Evolutionary conservation across 2,888 invertebrate genomes (phyloP).

Genomic region (Pristionchus fissidentatus): DNA sequence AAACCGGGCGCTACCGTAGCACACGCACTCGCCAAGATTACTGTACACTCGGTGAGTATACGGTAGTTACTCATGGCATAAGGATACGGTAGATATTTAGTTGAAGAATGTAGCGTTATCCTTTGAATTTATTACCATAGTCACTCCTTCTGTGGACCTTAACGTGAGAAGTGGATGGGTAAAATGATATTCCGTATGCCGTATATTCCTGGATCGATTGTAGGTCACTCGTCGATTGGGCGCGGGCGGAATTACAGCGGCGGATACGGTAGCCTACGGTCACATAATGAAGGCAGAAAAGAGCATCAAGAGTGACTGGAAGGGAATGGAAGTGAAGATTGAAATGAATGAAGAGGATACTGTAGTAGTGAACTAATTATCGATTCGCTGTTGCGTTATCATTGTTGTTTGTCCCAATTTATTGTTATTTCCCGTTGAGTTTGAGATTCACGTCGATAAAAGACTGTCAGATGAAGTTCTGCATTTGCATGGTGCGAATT

Average conservation of each 20-base stretch:
- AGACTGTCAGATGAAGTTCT: no score
- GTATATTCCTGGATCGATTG: not conserved
- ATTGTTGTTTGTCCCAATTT: no score
- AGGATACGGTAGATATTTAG: not conserved
- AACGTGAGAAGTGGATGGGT: no score
- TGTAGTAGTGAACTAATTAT: no score
- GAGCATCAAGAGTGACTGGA: slow-evolving; percentile 1
- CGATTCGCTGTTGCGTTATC: no score
- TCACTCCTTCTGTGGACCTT: no score
- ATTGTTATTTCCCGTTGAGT: no score
- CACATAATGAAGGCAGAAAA: slow-evolving; percentile 19
- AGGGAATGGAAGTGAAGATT: not conserved
- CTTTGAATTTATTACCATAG: no score
- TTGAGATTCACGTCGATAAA: no score
- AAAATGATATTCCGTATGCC: no score
- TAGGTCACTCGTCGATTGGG: slow-evolving; percentile 14
- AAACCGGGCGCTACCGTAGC: slow-evolving; percentile 53
- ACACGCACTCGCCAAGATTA: slow-evolving; percentile 46
- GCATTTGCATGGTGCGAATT: no score
- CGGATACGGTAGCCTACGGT: slow-evolving; percentile 37
- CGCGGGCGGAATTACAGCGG: slow-evolving; percentile 16
- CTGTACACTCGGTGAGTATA: slow-evolving; percentile 19
- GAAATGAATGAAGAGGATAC: not conserved
- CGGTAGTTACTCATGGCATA: not conserved
- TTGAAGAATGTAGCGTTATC: no score